These are phyloP conservation scores for Thelaira solivaga DNA, from an alignment of 2,888 invertebrate species.

Conservation along the genomic window DNA sequence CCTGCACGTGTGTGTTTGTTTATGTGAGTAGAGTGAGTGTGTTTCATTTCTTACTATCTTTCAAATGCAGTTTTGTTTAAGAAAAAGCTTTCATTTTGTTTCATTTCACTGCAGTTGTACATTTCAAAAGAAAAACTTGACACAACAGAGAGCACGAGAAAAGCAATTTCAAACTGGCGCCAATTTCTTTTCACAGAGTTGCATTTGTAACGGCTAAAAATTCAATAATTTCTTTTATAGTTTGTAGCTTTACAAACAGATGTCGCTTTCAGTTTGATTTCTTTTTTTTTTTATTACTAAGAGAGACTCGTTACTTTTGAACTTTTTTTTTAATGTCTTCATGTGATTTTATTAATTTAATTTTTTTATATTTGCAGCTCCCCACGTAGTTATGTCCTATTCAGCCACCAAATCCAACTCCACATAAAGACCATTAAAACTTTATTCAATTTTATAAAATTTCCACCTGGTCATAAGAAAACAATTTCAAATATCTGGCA, in stretches of 20 bases:
- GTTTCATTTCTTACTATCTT: slow-evolving; percentile 15
- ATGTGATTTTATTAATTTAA: too few relatives aligned
- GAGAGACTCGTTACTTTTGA: background rate
- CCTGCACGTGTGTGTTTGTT: background rate
- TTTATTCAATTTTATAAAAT: slow-evolving; percentile 19
- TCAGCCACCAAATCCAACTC: slow-evolving; percentile 34
- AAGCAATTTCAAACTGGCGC: slow-evolving; percentile 38
- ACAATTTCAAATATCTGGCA: slow-evolving; percentile 5
- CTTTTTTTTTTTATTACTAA: background rate
- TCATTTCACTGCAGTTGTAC: slow-evolving; percentile 38
- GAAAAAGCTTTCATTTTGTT: slow-evolving; percentile 51
- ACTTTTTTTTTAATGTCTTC: background rate
- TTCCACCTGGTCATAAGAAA: background rate
- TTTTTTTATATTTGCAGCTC: slow-evolving; percentile 63
- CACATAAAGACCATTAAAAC: slow-evolving; percentile 15
- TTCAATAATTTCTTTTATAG: background rate
- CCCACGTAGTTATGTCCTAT: slow-evolving; percentile 62
- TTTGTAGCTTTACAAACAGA: slow-evolving; percentile 15
- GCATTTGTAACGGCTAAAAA: slow-evolving; percentile 24
- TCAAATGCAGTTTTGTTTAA: background rate
- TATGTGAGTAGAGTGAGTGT: background rate
- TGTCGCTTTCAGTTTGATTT: slow-evolving; percentile 49
- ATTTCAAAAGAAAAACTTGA: slow-evolving; percentile 19
- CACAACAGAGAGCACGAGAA: background rate
- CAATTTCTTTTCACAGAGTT: slow-evolving; percentile 50